phyloP scores from a whole-genome alignment of 2,888 invertebrate species.

The Gnatocerus cornutus region DNA sequence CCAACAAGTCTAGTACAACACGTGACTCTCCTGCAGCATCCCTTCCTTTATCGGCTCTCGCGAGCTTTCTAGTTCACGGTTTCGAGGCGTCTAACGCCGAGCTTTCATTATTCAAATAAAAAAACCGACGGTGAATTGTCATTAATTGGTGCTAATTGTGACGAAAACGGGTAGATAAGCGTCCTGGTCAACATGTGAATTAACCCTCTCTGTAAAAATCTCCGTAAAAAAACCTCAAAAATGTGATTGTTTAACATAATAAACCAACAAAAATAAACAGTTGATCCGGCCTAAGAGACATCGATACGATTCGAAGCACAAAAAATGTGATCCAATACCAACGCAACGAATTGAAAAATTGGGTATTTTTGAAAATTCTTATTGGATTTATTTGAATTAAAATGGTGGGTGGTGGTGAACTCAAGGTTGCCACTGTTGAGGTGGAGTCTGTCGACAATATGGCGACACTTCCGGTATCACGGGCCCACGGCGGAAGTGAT shows the following conservation, averaged over 20 bases:
- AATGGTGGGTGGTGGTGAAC: conserved; percentile 83
- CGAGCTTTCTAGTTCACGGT: conserved; percentile 52
- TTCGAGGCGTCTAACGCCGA: conserved; percentile 51
- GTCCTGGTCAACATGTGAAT: conserved; percentile 44
- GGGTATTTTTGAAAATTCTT: conserved; percentile 38
- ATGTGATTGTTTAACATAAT: conserved; percentile 27
- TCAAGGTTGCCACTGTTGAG: conserved; percentile 92
- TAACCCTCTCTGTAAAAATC: neutral
- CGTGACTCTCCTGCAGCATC: conserved; percentile 69
- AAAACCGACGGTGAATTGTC: conserved; percentile 28
- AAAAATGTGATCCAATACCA: conserved; percentile 55
- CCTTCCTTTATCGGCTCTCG: conserved; percentile 63
- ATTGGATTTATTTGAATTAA: conserved; percentile 51
- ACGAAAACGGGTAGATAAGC: conserved; percentile 49
- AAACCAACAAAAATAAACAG: conserved; percentile 28
- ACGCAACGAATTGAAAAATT: conserved; percentile 56
- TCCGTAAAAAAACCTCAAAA: conserved; percentile 14
- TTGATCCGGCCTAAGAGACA: conserved; percentile 57
- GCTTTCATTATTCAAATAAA: conserved; percentile 48
- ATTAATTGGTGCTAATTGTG: conserved; percentile 49
- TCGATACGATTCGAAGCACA: conserved; percentile 43
- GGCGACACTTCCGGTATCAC: conserved; percentile 90
- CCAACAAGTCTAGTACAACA: conserved; percentile 61
- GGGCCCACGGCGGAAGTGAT: conserved; percentile 80
- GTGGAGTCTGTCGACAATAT: conserved; percentile 91